Conservation (phyloP, 2,113 vertebrate species). For the Hippocampus barbouri region DNA sequence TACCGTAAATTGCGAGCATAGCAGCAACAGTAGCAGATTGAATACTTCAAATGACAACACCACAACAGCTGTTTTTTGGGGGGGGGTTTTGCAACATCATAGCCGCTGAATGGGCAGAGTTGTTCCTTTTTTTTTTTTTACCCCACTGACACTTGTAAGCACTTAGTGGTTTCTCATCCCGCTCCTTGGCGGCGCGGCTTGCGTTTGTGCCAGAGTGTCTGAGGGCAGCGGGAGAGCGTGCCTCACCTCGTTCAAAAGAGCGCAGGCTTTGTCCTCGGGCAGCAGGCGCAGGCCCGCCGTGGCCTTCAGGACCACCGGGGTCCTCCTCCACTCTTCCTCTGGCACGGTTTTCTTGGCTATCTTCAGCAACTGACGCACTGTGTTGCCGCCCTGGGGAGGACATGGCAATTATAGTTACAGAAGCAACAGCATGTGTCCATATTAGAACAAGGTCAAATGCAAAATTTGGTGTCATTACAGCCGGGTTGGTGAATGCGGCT, state of each 20-base stretch:
- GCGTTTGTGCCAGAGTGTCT: constrained; percentile 64
- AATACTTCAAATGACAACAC: constrained; percentile 70
- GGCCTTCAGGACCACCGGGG: constrained; percentile 92
- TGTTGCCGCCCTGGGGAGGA: constrained; percentile 81
- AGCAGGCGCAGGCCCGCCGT: constrained; percentile 91
- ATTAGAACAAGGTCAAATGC: constrained; percentile 1
- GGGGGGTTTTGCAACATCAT: constrained; percentile 53
- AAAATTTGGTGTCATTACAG: not conserved
- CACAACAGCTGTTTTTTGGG: constrained; percentile 68
- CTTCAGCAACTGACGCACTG: constrained; percentile 81
- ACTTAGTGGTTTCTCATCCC: constrained; percentile 69
- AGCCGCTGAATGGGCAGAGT: constrained; percentile 63
- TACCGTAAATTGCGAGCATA: constrained; percentile 28
- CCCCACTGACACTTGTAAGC: constrained; percentile 66
- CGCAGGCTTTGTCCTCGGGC: constrained; percentile 82
- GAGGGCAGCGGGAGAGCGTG: constrained; percentile 48
- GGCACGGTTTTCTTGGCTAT: constrained; percentile 87
- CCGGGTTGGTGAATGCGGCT: constrained; percentile 1
- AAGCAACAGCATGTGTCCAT: not conserved
- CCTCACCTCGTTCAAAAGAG: constrained; percentile 85
- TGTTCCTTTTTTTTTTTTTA: constrained; percentile 35
- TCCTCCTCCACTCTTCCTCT: constrained; percentile 83
- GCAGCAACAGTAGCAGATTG: constrained; percentile 63
- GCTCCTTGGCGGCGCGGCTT: constrained; percentile 46
- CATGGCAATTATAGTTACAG: constrained; percentile 10